A percentile compares a stretch with the other conserved stretches of the same genome.
These are phyloP conservation scores for Romanogobio albipinnatus DNA, from an alignment of 2,113 vertebrate species.

Conservation along the genomic window DNA sequence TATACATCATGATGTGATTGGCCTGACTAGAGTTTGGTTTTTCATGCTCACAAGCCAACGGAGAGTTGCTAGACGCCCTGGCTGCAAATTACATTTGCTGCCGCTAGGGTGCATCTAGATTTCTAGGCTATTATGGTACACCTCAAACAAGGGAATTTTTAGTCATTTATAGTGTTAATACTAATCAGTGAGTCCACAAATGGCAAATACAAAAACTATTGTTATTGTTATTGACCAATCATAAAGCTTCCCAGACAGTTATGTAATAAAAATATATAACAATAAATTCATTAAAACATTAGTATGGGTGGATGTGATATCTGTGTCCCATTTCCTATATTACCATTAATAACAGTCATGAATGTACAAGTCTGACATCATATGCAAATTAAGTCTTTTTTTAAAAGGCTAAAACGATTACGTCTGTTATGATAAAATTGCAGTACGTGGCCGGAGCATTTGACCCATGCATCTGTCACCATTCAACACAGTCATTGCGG, in stretches of 20 bases:
- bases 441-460: no score
- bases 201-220: no score
- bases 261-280: not conserved
- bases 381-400: not conserved
- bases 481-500: not conserved
- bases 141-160: no score
- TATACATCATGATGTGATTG: no score
- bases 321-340: not conserved
- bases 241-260: not conserved
- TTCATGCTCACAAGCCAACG: no score
- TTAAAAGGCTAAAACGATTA: slow-evolving; percentile 3
- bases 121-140: no score
- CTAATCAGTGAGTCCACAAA: no score
- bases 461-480: not conserved
- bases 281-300: not conserved
- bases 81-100: no score
- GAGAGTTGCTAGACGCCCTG: no score
- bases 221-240: not conserved
- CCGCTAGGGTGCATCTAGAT: no score
- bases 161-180: no score
- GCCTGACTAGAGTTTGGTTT: no score
- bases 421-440: not conserved
- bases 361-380: not conserved
- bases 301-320: not conserved
- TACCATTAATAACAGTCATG: not conserved